Evolutionary conservation across 1,140 invertebrate genomes (phyloP).

Genomic region (Sinella curviseta): DNA sequence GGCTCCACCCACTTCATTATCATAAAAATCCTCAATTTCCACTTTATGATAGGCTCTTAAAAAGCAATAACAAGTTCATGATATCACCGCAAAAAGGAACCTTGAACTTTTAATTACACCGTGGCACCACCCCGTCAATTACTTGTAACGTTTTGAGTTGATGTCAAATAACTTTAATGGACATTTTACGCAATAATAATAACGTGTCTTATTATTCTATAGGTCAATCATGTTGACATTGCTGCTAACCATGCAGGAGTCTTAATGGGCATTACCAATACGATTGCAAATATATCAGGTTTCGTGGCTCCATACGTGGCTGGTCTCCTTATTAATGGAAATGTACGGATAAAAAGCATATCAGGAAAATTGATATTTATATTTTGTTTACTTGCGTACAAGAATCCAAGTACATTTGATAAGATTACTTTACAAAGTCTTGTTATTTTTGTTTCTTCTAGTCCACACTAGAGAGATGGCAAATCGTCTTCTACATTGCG

Average conservation of each 20-base stretch:
- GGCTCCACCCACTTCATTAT: too few species aligned
- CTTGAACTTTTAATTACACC: slow-evolving; percentile 3
- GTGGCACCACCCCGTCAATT: background rate
- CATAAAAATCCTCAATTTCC: too few species aligned
- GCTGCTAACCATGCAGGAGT: slow-evolving; percentile 59
- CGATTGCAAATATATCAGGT: slow-evolving; percentile 58
- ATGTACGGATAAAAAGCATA: slow-evolving; percentile 41
- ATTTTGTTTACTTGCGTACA: too few species aligned
- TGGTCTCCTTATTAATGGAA: slow-evolving; percentile 55
- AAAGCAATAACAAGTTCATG: too few species aligned
- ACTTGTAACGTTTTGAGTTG: too few species aligned
- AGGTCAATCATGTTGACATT: slow-evolving; percentile 60
- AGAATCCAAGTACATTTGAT: too few species aligned
- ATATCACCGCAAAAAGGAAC: too few species aligned
- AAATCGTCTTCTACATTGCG: slow-evolving; percentile 59
- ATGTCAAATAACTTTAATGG: too few species aligned
- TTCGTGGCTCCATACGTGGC: slow-evolving; percentile 59
- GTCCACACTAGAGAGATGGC: slow-evolving; percentile 57
- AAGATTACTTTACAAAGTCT: background rate
- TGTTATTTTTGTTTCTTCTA: slow-evolving; percentile 41
- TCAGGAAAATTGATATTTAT: background rate
- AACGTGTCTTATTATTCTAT: background rate
- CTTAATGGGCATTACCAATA: slow-evolving; percentile 62
- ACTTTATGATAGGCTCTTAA: too few species aligned
- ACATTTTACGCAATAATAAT: background rate